Evolutionary conservation across 2,888 invertebrate species (phyloP), one percentile per base, ranked within the genome.

Genomic region (Dasysyrphus tricinctus): DNA sequence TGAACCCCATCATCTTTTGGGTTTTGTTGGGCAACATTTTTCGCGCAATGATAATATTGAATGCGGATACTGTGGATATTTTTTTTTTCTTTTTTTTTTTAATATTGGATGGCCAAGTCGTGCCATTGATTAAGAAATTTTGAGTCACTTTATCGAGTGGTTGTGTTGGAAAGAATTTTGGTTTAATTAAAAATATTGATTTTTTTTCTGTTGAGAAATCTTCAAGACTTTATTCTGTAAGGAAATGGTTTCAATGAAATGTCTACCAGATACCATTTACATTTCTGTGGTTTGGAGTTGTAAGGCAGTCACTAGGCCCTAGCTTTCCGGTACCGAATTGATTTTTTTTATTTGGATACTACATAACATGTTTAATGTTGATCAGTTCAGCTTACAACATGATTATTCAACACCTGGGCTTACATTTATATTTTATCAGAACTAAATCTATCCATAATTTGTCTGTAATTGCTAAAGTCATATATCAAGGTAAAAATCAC

Each of bases 121-220:
- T 54, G 29, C 7, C 5, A 63, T 73, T 79, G 32, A 65, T 73
- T 57, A 65, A 49, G 37, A 79, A 47, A 79, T 73, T n/a, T 79
- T 79, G 49, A 73, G 56, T 73, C 29, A 79, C 47, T 65, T 73
- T 65, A 39, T 37, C 16, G 37, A 51, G 16, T 24, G 49, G 49
- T 51, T 51, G 51, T 12, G 11, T 4, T 1, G 49, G 5, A 5
- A 49, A 12, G 14, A 49, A 51, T 24, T 19, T 14, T 54, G 12
- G 12, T 54, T 32, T 32, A 32, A 5, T 32, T 32, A 4, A 32
- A 32, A 32, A 5, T 24, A 24, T 24, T 24, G 24, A 24, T 24
- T 24, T 24, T 24, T 24, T 24, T 24, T 24, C 24, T 3, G 24
- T 24, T 1, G 24, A 24, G 24, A 24, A 24, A 24, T 24, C 24